A percentile compares a stretch with the other conserved stretches of the same genome.
These are phyloP conservation scores for Schlechtendalia chinensis DNA, from an alignment of 1,140 invertebrate species.

Conservation along the genomic window DNA sequence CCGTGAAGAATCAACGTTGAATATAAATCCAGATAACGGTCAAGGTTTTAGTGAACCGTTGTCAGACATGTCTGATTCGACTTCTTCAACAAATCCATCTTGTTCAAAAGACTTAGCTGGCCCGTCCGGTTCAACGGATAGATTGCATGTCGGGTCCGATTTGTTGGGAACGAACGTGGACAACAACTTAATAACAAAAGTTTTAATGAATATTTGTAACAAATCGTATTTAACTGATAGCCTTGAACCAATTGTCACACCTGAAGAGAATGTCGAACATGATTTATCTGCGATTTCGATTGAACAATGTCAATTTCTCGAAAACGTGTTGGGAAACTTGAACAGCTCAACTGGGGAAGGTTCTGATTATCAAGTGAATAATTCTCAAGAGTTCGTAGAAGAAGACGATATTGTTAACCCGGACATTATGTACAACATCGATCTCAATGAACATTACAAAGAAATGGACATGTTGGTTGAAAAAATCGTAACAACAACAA, in stretches of 20 bases:
- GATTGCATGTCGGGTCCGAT: neutral
- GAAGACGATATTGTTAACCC: conserved; percentile 31
- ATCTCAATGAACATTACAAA: conserved; percentile 35
- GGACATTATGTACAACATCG: conserved; percentile 32
- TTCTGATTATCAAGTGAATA: neutral
- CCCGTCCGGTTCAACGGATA: neutral
- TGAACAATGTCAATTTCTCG: neutral
- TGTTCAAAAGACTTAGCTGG: neutral
- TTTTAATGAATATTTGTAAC: neutral
- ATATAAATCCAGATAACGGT: neutral
- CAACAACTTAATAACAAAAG: neutral
- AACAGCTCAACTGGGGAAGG: neutral
- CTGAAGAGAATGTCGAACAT: neutral
- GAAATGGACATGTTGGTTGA: neutral
- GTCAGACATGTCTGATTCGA: neutral
- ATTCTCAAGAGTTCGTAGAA: conserved; percentile 1
- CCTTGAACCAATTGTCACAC: neutral
- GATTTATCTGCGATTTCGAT: neutral
- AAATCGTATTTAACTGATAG: neutral
- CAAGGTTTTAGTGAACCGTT: neutral
- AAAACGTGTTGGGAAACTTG: neutral
- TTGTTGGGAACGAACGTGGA: neutral
- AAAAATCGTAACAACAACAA: neutral
- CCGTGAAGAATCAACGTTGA: neutral
- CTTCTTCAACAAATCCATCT: neutral